Evolutionary conservation across 92 coral and sea anemone genomes (phyloP).

Genomic region (Heteractis magnifica): DNA sequence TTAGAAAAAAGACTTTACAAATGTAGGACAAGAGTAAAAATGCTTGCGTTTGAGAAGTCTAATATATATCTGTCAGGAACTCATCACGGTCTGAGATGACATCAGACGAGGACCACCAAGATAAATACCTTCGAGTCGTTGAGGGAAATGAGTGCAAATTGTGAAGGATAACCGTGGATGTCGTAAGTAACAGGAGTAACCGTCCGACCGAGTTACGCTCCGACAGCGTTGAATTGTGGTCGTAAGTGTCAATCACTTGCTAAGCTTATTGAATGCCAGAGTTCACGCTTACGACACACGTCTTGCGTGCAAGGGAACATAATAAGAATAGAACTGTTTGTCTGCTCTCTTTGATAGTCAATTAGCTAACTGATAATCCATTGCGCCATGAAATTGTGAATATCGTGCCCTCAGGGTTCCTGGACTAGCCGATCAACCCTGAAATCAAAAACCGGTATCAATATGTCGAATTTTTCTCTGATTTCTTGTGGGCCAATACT

Average conservation of each 20-base stretch:
- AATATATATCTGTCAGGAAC: constrained; percentile 23
- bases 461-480: neutral
- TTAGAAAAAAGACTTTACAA: neutral
- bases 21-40: neutral
- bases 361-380: neutral
- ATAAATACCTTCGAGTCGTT: neutral
- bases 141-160: neutral
- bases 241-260: constrained; percentile 1
- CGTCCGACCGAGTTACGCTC: neutral
- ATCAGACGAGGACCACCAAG: neutral
- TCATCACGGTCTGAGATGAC: constrained; percentile 14
- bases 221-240: neutral
- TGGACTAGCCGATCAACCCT: neutral
- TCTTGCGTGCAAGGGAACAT: neutral
- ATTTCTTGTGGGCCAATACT: neutral
- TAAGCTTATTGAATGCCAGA: neutral
- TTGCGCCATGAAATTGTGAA: neutral
- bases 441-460: neutral
- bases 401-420: neutral
- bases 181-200: neutral
- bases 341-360: neutral
- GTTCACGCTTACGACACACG: constrained; percentile 1
- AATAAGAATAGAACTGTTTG: neutral
- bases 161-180: neutral
- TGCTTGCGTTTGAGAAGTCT: constrained; percentile 9